Conservation (phyloP, 2,113 vertebrate genomes). For the Crotalus helleri region DNA sequence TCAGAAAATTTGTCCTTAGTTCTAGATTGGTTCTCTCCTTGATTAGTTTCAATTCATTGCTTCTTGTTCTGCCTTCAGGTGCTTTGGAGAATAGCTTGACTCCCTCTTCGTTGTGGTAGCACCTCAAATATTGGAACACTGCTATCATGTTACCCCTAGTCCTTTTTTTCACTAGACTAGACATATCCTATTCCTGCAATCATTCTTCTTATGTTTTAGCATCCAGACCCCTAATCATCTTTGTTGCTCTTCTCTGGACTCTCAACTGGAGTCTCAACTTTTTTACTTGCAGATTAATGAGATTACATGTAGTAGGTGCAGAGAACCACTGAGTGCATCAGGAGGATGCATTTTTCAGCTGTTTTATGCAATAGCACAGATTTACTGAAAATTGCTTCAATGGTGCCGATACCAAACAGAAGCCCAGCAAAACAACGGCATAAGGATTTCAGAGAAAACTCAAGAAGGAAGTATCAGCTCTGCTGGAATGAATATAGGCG, state of each 20-base stretch:
- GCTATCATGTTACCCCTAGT: not conserved
- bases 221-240: not conserved
- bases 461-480: not conserved
- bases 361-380: not conserved
- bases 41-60: not conserved
- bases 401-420: not conserved
- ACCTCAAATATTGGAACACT: not conserved
- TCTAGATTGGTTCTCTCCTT: not conserved
- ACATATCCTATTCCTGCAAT: not conserved
- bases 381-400: not conserved
- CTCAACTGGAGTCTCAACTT: not conserved
- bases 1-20: not conserved
- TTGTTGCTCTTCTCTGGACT: not conserved
- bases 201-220: not conserved
- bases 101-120: not conserved
- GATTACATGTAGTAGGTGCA: not conserved
- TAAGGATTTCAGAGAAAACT: not conserved
- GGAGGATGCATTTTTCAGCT: not conserved
- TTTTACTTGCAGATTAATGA: not conserved
- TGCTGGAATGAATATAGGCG: not conserved
- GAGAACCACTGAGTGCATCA: not conserved
- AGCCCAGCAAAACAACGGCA: not conserved
- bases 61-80: not conserved
- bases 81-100: not conserved
- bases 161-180: not conserved